Evolutionary conservation across 1,140 invertebrate species (phyloP).

Genomic region (Harpegnathos saltator): DNA sequence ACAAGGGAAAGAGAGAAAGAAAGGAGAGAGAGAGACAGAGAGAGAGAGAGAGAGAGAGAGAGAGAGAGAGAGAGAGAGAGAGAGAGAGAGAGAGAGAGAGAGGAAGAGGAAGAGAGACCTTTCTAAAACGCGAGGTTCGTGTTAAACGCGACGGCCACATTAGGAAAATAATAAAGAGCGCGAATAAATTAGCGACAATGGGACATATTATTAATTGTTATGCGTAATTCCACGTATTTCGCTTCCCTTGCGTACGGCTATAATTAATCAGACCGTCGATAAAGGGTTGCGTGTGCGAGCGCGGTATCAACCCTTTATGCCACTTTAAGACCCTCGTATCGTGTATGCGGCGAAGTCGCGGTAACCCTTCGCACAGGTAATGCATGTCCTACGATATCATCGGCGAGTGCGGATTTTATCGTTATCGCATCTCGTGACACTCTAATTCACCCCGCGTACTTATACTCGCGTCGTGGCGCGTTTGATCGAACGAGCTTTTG

Average conservation of each 20-base stretch:
- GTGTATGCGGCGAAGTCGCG: neutral
- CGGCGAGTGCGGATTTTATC: slow-evolving; percentile 13
- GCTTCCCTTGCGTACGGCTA: neutral
- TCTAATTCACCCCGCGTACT: slow-evolving; percentile 31
- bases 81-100: too few species aligned
- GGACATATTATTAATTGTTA: slow-evolving; percentile 34
- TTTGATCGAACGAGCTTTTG: slow-evolving; percentile 25
- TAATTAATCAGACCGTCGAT: slow-evolving; percentile 20
- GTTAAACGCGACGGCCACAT: neutral
- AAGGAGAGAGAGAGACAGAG: too few species aligned
- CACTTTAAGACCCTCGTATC: neutral
- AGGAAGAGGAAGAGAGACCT: too few species aligned
- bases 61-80: too few species aligned
- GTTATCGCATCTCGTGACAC: neutral
- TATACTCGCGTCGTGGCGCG: neutral
- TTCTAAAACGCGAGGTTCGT: neutral
- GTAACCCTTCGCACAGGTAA: too few species aligned
- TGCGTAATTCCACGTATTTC: slow-evolving; percentile 30
- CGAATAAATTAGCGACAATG: slow-evolving; percentile 21
- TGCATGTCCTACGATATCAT: neutral
- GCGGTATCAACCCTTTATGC: slow-evolving; percentile 15
- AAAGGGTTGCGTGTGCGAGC: slow-evolving; percentile 39
- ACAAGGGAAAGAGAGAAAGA: too few species aligned
- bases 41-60: neutral
- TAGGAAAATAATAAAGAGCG: slow-evolving; percentile 35